phyloP scores from a whole-genome alignment of 2,113 vertebrate species.

The Triplophysa rosa region DNA sequence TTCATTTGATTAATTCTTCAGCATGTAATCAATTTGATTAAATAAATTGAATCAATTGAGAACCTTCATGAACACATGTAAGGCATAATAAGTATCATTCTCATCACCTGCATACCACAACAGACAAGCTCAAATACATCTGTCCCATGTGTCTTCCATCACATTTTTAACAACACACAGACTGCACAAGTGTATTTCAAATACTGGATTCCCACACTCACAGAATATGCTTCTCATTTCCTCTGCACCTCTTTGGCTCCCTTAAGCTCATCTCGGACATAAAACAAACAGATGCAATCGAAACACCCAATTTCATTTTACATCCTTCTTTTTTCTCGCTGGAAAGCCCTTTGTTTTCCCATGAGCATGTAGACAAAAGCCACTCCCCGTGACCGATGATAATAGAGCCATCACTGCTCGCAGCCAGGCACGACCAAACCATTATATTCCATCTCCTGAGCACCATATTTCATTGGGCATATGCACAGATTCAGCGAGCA shows the following conservation, averaged over 20 bases:
- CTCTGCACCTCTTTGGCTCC: neutral
- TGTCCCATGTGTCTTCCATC: neutral
- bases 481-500: neutral
- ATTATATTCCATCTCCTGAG: conserved; percentile 25
- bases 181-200: neutral
- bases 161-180: neutral
- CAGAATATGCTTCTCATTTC: neutral
- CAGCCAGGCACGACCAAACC: neutral
- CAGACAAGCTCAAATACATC: neutral
- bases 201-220: conserved; percentile 15
- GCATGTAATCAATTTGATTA: neutral
- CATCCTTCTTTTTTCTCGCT: conserved; percentile 6
- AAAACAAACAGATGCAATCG: conserved; percentile 30
- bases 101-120: conserved; percentile 43
- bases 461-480: conserved; percentile 13
- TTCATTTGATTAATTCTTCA: no score
- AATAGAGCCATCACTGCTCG: conserved; percentile 2
- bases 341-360: conserved; percentile 38
- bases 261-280: conserved; percentile 19
- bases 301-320: conserved; percentile 39
- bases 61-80: neutral
- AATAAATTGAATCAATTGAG: neutral
- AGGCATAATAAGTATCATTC: conserved; percentile 50
- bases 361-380: conserved; percentile 35
- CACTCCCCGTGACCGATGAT: conserved; percentile 39